Evolutionary conservation across 2,113 vertebrate genomes (phyloP), one percentile per base, ranked within the genome.

Genomic region (human (Homo sapiens)): DNA sequence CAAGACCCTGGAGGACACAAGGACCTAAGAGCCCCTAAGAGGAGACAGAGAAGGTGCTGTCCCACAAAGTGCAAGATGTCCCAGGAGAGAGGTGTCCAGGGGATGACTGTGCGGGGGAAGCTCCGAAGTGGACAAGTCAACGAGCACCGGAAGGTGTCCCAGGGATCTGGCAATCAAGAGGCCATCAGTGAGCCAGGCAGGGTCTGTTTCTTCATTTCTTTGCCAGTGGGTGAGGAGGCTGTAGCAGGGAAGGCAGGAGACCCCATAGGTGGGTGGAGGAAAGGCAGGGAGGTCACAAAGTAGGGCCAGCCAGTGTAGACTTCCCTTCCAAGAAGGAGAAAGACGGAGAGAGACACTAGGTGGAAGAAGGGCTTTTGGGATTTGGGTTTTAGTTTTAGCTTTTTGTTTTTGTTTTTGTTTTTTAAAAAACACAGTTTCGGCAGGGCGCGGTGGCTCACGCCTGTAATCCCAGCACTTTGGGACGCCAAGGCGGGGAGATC

Each of bases 61-160:
- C 48, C 12, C 8, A 32, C 68, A 55, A 89, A 73, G 32, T 6
- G 23, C 0, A 0, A 57, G 68, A 20, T 70, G 61, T 43, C 57
- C 68, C 80, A 48, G 32, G 52, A n/a, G 3, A 30, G 89, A 35
- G 11, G 35, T 55, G 50, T 27, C 55, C 86, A 16, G 40, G n/a
- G 35, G 35, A 9, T 55, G 27, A 6, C 55, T 5, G 1, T 10
- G 35, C 1, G 0, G 0, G 8, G 55, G 57, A 81, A 57, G n/a
- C 72, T 80, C 25, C 50, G 43, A 64, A 84, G 45, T 10, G 8
- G 35, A 55, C 12, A 32, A 30, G 27, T 32, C n/a, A 70, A 61
- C 13, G 43, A 61, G 59, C 3, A 27, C 50, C 6, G 3, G 10
- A 76, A 16, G 9, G 1, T 11, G 30, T 88, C 8, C 57, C 43